Percentiles rank a stretch among this genome's conserved stretches.
These are phyloP conservation scores for Coremacera marginata DNA, from an alignment of 2,888 invertebrate genomes.

Conservation along the genomic window DNA sequence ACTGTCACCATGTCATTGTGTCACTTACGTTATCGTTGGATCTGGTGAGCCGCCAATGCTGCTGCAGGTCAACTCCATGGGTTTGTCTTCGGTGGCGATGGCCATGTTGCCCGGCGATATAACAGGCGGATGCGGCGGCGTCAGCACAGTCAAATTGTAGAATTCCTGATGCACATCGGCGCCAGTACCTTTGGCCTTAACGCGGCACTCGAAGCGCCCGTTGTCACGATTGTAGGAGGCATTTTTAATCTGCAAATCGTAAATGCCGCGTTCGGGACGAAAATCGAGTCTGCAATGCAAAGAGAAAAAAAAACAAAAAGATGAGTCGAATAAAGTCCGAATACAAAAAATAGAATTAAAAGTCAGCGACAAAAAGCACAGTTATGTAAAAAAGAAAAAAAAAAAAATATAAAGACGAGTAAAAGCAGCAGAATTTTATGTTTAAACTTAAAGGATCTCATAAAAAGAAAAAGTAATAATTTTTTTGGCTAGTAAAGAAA, in stretches of 20 bases:
- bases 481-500: background rate
- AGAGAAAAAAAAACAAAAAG: conserved; percentile 24
- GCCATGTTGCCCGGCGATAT: conserved; percentile 83
- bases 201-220: conserved; percentile 91
- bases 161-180: conserved; percentile 86
- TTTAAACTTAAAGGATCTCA: background rate
- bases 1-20: background rate
- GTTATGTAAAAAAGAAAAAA: background rate
- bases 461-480: background rate
- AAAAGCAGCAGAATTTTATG: background rate
- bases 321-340: background rate
- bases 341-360: background rate
- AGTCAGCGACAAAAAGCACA: background rate
- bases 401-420: background rate
- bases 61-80: conserved; percentile 82
- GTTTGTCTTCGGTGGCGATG: conserved; percentile 84
- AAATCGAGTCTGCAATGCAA: conserved; percentile 77
- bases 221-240: conserved; percentile 92
- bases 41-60: conserved; percentile 92
- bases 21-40: conserved; percentile 80
- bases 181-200: conserved; percentile 86
- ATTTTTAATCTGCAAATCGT: conserved; percentile 89
- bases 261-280: conserved; percentile 83
- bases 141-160: conserved; percentile 86
- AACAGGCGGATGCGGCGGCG: conserved; percentile 84